Conservation (phyloP, 23 tunicate genomes). For the Styela clava region DNA sequence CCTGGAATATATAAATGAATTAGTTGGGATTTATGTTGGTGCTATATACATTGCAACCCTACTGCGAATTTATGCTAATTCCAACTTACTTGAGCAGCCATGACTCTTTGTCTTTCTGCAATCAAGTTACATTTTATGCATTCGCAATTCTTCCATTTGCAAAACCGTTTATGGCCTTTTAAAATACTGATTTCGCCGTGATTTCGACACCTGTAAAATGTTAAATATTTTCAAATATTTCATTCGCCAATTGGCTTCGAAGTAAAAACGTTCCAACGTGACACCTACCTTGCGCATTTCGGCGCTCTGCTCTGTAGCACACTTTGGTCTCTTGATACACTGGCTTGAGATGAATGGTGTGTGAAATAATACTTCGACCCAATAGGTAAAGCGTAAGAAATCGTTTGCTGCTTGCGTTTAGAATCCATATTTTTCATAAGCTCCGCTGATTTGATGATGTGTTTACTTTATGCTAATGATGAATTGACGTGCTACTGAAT, state of each 20-base stretch:
- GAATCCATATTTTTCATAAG: too few species aligned
- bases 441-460: too few species aligned
- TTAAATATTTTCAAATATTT: too few species aligned
- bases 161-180: slow-evolving; percentile 12
- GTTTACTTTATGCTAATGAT: neutral
- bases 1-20: neutral
- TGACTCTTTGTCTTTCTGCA: slow-evolving; percentile 6
- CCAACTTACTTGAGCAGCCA: slow-evolving; percentile 4
- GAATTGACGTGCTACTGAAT: neutral
- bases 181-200: neutral
- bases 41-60: neutral
- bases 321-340: neutral
- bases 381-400: too few species aligned
- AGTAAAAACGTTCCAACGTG: too few species aligned
- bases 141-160: slow-evolving; percentile 14
- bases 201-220: neutral
- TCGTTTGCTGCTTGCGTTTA: neutral
- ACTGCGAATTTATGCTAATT: too few species aligned
- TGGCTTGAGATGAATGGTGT: neutral
- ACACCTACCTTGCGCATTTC: neutral
- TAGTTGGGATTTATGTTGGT: neutral
- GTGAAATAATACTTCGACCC: too few species aligned
- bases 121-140: slow-evolving; percentile 6
- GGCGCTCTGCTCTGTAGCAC: neutral
- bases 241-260: too few species aligned